Evolutionary conservation across 2,888 invertebrate species (phyloP).

Genomic region (Caenorhabditis sulstoni): DNA sequence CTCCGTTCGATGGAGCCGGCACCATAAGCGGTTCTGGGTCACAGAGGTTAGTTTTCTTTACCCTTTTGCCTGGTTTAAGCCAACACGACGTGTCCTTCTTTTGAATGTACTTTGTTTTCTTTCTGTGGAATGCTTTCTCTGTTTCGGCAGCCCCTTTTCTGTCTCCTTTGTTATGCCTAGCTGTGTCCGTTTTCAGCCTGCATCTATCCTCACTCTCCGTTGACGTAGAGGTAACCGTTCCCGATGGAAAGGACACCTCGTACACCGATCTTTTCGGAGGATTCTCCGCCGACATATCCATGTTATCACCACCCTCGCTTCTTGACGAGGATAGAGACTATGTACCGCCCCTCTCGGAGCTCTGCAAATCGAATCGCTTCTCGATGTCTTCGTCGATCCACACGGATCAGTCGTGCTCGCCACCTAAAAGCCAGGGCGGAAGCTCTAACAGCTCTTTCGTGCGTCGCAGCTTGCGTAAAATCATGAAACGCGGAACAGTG

Average conservation of each 20-base stretch:
- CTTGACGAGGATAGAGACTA: constrained; percentile 26
- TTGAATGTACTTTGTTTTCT: constrained; percentile 11
- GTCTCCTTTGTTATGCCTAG: constrained; percentile 46
- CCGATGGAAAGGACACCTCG: constrained; percentile 13
- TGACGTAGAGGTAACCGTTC: constrained; percentile 11
- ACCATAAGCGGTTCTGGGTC: constrained; percentile 33
- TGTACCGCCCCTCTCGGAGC: constrained; percentile 50
- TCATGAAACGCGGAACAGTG: constrained; percentile 50
- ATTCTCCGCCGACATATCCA: constrained; percentile 2
- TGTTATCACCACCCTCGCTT: constrained; percentile 33
- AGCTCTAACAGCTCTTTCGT: constrained; percentile 41
- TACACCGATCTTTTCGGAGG: neutral
- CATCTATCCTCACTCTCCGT: constrained; percentile 20
- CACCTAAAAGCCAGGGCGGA: constrained; percentile 14
- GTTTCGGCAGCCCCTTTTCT: constrained; percentile 18
- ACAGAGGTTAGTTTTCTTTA: constrained; percentile 27
- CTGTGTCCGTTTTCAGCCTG: constrained; percentile 46
- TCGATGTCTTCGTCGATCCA: constrained; percentile 41
- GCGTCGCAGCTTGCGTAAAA: constrained; percentile 51
- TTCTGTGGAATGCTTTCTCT: constrained; percentile 20
- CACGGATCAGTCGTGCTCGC: constrained; percentile 23
- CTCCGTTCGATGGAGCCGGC: constrained; percentile 36
- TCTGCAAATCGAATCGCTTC: constrained; percentile 38
- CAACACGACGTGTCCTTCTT: neutral
- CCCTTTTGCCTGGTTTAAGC: neutral